Conservation (phyloP, 2,797 vertebrate genomes). For the Nannoperca obscura region DNA sequence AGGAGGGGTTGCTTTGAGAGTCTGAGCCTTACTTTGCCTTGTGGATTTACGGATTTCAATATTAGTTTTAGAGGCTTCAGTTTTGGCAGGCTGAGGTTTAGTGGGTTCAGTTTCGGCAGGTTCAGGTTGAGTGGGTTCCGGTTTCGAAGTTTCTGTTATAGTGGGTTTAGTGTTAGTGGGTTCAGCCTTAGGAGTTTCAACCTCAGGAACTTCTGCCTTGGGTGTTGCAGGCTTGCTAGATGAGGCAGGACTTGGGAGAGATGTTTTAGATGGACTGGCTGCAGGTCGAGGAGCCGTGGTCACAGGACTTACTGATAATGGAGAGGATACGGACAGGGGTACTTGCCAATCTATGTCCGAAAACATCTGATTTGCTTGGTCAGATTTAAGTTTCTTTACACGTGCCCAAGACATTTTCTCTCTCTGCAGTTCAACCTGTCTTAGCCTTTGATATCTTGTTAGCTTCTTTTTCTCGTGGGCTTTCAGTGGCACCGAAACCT, state of each 20-base stretch:
- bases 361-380: constrained; percentile 89
- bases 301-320: constrained; percentile 44
- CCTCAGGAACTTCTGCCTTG: constrained; percentile 52
- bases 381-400: constrained; percentile 94
- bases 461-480: constrained; percentile 92
- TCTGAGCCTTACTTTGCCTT: constrained; percentile 66
- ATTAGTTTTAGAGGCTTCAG: constrained; percentile 47
- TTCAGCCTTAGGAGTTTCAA: constrained; percentile 48
- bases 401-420: constrained; percentile 95
- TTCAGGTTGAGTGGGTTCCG: constrained; percentile 42
- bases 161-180: constrained; percentile 39
- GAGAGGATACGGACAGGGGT: constrained; percentile 47
- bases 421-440: constrained; percentile 88
- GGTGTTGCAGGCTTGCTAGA: constrained; percentile 53
- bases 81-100: constrained; percentile 39
- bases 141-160: constrained; percentile 26
- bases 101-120: constrained; percentile 24
- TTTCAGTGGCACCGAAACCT: constrained; percentile 91
- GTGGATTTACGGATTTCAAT: constrained; percentile 68
- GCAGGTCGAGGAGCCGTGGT: constrained; percentile 41
- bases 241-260: constrained; percentile 44
- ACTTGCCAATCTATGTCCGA: constrained; percentile 78
- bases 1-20: constrained; percentile 50
- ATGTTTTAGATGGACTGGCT: constrained; percentile 46
- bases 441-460: constrained; percentile 84